Percentiles rank a stretch among this genome's conserved stretches.
These are phyloP conservation scores for Hippocampus barbouri DNA, from an alignment of 2,113 vertebrate species.

Conservation along the genomic window DNA sequence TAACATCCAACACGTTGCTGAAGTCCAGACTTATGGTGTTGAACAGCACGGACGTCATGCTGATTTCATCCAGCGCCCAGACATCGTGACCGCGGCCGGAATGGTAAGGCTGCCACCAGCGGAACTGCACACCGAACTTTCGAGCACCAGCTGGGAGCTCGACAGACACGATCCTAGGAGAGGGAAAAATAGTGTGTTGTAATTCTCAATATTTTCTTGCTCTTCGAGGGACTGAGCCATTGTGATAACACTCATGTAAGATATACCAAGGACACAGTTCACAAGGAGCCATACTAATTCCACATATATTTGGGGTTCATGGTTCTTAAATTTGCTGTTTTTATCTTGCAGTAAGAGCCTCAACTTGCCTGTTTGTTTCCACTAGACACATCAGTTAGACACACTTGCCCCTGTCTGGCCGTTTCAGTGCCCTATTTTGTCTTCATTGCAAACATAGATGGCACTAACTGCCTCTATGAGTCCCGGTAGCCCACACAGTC, in stretches of 20 bases:
- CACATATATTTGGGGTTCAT: too few species aligned
- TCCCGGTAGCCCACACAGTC: conserved; percentile 33
- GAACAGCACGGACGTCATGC: conserved; percentile 95
- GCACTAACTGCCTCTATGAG: conserved; percentile 35
- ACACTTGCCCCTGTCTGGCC: conserved; percentile 16
- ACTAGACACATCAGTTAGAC: background rate
- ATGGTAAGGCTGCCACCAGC: conserved; percentile 98
- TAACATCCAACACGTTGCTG: conserved; percentile 92
- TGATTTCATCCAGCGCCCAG: conserved; percentile 97
- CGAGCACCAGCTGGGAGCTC: conserved; percentile 88
- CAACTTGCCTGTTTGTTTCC: background rate
- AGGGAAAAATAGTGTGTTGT: conserved; percentile 1
- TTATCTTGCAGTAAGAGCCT: too few species aligned
- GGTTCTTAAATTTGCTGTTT: too few species aligned
- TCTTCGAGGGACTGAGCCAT: background rate
- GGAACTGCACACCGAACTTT: conserved; percentile 92
- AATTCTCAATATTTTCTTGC: background rate
- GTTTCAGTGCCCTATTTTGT: conserved; percentile 28
- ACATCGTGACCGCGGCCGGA: conserved; percentile 91
- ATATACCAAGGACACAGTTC: too few species aligned
- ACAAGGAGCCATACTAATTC: background rate
- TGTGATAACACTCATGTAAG: background rate
- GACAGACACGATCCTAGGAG: conserved; percentile 88
- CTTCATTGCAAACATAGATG: conserved; percentile 50
- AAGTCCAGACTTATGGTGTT: conserved; percentile 98